Percentiles rank a stretch among this genome's conserved stretches.
These are phyloP conservation scores for Caenorhabditis brenneri DNA, from an alignment of 1,140 invertebrate genomes.

Conservation along the genomic window DNA sequence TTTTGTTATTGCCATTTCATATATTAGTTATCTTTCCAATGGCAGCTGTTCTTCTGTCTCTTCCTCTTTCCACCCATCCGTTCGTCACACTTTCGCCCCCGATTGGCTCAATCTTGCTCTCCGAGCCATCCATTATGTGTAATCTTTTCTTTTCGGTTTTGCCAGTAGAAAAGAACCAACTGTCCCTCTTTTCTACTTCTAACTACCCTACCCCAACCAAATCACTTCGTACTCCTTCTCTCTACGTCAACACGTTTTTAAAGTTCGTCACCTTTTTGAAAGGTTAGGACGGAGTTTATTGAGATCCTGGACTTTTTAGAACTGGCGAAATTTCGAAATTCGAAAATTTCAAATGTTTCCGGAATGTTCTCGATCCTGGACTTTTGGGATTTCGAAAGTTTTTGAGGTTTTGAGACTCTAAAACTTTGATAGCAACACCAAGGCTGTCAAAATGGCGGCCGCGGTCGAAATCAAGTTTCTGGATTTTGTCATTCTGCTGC, in stretches of 20 bases:
- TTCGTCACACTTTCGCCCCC: neutral
- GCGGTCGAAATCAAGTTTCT: too few species aligned
- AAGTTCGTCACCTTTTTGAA: neutral
- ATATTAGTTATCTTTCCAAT: neutral
- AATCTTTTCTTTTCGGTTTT: neutral
- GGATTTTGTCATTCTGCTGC: too few species aligned
- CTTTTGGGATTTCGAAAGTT: neutral
- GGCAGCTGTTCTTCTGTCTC: conserved; percentile 20
- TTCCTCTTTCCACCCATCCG: neutral
- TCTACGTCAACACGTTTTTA: too few species aligned
- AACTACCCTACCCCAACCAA: neutral
- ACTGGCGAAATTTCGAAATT: neutral
- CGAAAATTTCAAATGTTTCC: neutral
- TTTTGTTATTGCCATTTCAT: neutral
- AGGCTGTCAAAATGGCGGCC: too few species aligned
- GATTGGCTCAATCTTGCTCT: neutral
- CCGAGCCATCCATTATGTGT: neutral
- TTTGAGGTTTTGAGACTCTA: neutral
- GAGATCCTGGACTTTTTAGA: too few species aligned
- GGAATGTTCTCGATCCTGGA: neutral
- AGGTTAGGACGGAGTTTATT: too few species aligned
- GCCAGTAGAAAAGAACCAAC: neutral
- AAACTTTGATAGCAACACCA: too few species aligned
- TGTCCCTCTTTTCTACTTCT: neutral
- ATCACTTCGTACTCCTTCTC: neutral